A percentile compares a stretch with the other conserved stretches of the same genome.
Evolutionary conservation across 2,113 vertebrate genomes (phyloP).

Genomic region (Gallinago media): DNA sequence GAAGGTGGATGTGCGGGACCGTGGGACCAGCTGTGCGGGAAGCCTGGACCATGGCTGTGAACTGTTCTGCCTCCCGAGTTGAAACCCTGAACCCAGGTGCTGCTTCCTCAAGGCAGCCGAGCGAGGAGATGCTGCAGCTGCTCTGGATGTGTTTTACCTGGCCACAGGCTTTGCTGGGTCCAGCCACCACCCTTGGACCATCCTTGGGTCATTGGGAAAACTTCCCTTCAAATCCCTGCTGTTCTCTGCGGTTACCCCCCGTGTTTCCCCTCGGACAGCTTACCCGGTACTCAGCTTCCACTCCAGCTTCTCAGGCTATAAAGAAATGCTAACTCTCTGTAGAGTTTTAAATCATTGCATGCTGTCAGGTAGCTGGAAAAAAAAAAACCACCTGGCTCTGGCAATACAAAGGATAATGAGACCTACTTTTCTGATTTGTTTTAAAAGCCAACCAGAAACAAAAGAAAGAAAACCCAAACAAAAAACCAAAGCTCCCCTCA

Average conservation of each 20-base stretch:
- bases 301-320: background rate
- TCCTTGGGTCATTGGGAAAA: background rate
- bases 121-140: background rate
- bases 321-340: background rate
- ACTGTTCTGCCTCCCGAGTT: background rate
- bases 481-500: fast-evolving
- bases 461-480: background rate
- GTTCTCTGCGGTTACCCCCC: background rate
- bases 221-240: background rate
- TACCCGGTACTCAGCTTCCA: background rate
- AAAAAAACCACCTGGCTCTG: background rate
- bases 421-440: background rate
- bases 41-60: background rate
- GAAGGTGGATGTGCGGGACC: fast-evolving
- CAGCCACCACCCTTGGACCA: fast-evolving
- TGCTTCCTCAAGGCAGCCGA: background rate
- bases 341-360: background rate
- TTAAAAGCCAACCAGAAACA: background rate
- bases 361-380: background rate
- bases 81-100: background rate
- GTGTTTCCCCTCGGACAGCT: background rate
- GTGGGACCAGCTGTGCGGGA: background rate
- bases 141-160: background rate
- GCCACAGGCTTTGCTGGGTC: background rate
- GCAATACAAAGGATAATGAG: background rate